Evolutionary conservation across 2,797 vertebrate genomes (phyloP).

Genomic region (Sylvilagus floridanus): DNA sequence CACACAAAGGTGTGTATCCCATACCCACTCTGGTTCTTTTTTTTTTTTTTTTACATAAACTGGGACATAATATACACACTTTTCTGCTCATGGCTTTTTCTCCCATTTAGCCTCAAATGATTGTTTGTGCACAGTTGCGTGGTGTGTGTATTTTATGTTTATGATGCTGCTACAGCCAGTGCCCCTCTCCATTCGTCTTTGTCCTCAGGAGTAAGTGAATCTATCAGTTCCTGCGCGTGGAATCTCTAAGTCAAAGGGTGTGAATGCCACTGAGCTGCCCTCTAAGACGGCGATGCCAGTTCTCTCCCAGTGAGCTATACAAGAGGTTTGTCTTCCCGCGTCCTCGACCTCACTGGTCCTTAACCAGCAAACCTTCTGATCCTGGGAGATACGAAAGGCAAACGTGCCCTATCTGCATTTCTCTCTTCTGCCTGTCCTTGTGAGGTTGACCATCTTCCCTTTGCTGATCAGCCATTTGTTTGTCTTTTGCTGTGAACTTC

Average conservation of each 20-base stretch:
- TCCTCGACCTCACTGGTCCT: neutral
- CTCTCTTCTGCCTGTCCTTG: neutral
- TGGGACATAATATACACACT: neutral
- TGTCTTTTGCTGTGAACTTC: neutral
- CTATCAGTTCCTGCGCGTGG: neutral
- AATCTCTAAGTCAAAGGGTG: conserved; percentile 5
- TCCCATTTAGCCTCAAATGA: neutral
- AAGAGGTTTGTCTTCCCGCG: neutral
- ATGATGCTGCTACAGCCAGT: neutral
- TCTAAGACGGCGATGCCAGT: neutral
- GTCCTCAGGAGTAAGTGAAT: neutral
- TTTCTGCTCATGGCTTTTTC: neutral
- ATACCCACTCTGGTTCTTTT: neutral
- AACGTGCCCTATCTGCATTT: neutral
- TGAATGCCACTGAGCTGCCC: neutral
- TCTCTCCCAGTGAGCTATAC: neutral
- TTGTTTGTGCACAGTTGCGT: neutral
- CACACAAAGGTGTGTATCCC: neutral
- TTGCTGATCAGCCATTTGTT: neutral
- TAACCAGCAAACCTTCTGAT: neutral
- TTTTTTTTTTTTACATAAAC: neutral
- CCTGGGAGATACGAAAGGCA: neutral
- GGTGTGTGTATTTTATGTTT: neutral
- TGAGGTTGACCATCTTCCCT: neutral
- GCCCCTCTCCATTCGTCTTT: neutral